Evolutionary conservation across 2,113 vertebrate genomes (phyloP), one percentile per base, ranked within the genome.

Genomic region (Myiozetetes cayanensis): DNA sequence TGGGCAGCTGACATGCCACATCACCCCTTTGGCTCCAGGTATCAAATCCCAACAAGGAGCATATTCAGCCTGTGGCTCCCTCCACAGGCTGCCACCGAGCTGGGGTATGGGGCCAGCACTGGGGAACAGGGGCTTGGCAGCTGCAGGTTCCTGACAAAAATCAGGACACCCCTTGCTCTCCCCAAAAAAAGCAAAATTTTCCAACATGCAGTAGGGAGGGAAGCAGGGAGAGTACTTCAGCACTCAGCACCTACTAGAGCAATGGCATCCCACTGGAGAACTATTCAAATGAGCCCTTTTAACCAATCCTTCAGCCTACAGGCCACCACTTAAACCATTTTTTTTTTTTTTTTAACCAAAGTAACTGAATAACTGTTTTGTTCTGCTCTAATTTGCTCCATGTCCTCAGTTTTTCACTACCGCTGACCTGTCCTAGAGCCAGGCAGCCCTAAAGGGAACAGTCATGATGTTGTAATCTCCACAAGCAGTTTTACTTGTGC

Each of bases 391-490:
- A 81, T 94, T 94, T 93, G 39, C 91, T 87, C 49, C 89, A 85
- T 68, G 90, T 71, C 62, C 59, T 86, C 74, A 78, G 82, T 96
- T 95, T 44, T 94, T 91, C 80, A 86, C 89, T 55, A 18, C 47
- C 61, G 47, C 49, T 70, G 85, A 37, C 8, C 12, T 39, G 24
- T 28, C 16, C 52, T 39, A 31, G 10, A 75, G 46, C 30, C 77
- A 83, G 81, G 65, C 8, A 79, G 35, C 27, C 8, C 10, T 63
- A 73, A 44, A 87, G 46, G 37, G 65, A 92, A 25, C 22, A 66
- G 75, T 75, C 90, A 58, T 56, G 58, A 81, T 18, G 50, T 30
- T 88, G 16, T 74, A 43, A 35, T 89, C 63, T 58, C 87, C 87
- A 75, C 12, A 43, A 82, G 28, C 8, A 47, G 68, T 80, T 96